Percentiles rank a stretch among this genome's conserved stretches.
Evolutionary conservation across 2,797 vertebrate species (phyloP).

Genomic region (Menidia menidia): DNA sequence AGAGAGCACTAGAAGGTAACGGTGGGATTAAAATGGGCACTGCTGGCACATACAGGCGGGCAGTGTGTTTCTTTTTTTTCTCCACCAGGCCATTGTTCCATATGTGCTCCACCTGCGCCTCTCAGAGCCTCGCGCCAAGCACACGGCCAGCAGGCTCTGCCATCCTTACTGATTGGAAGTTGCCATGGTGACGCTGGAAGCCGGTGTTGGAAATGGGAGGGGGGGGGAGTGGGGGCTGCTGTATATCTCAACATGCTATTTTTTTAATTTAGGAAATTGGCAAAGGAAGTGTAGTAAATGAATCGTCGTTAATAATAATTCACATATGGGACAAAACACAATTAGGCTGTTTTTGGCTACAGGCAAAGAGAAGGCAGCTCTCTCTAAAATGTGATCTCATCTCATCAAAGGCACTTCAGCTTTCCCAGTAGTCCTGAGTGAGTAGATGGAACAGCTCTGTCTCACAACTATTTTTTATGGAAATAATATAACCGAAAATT

Average conservation of each 20-base stretch:
- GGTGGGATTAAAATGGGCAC: conserved; percentile 83
- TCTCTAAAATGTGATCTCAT: conserved; percentile 79
- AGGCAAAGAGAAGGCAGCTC: conserved; percentile 72
- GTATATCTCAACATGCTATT: conserved; percentile 82
- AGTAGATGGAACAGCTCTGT: conserved; percentile 61
- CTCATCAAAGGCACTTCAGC: conserved; percentile 80
- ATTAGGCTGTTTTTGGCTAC: conserved; percentile 81
- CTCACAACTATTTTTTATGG: conserved; percentile 74
- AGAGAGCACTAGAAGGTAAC: conserved; percentile 81
- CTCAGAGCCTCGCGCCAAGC: conserved; percentile 81
- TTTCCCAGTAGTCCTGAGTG: conserved; percentile 76
- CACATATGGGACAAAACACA: conserved; percentile 84
- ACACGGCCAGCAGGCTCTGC: conserved; percentile 73
- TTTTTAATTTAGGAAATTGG: conserved; percentile 86
- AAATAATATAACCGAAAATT: conserved; percentile 75
- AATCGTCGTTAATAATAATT: conserved; percentile 87
- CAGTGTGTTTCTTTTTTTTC: conserved; percentile 64
- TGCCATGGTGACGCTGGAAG: conserved; percentile 83
- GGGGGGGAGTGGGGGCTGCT: conserved; percentile 35
- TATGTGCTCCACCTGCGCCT: conserved; percentile 87
- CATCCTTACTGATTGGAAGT: conserved; percentile 82
- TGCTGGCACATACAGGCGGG: conserved; percentile 84
- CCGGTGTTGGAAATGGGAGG: conserved; percentile 62
- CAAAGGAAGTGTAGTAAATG: conserved; percentile 85
- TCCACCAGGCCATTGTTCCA: conserved; percentile 81